A percentile compares a stretch with the other conserved stretches of the same genome.
These are phyloP conservation scores for Neopipo cinnamomea DNA, from an alignment of 2,113 vertebrate genomes.

Conservation along the genomic window DNA sequence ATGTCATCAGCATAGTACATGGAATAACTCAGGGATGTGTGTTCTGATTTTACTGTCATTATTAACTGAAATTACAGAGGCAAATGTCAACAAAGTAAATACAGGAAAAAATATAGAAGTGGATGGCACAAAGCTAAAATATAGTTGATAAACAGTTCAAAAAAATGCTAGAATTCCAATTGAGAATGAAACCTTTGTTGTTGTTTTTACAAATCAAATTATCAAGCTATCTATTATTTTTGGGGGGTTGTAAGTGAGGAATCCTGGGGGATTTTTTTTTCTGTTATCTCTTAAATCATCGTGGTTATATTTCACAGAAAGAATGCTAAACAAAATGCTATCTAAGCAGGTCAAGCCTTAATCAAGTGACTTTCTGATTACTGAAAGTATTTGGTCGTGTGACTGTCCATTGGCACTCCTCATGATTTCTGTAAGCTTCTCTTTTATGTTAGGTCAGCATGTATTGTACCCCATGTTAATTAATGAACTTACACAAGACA, in stretches of 20 bases:
- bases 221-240: background rate
- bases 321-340: background rate
- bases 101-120: background rate
- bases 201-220: background rate
- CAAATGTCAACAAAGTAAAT: background rate
- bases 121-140: background rate
- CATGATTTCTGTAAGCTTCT: background rate
- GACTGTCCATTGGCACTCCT: background rate
- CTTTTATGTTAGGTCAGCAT: background rate
- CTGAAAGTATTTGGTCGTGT: background rate
- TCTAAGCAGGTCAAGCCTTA: background rate
- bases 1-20: background rate
- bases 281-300: background rate
- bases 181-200: background rate
- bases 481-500: background rate
- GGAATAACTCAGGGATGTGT: background rate
- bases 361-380: background rate
- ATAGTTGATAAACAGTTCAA: background rate
- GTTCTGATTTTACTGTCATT: background rate
- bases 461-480: background rate
- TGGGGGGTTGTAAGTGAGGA: background rate
- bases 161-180: background rate
- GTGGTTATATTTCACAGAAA: background rate
- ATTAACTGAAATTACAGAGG: background rate
- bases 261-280: rapidly evolving